phyloP scores from a whole-genome alignment of 1,140 invertebrate species.

The Calosoma granatense region DNA sequence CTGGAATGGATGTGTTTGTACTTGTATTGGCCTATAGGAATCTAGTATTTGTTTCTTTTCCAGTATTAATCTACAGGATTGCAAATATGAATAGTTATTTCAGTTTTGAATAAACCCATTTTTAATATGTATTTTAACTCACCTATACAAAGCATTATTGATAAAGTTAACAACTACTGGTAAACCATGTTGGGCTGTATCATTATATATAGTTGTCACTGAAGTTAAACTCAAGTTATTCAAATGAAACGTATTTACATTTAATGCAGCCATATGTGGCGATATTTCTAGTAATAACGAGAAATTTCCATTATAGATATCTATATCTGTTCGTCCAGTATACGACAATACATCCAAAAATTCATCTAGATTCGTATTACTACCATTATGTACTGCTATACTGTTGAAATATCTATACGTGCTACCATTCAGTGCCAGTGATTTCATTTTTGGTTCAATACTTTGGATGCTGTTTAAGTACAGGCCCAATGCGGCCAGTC shows the following conservation, averaged over 20 bases:
- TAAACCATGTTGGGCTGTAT: conserved; percentile 66
- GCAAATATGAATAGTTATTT: background rate
- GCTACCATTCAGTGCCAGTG: conserved; percentile 43
- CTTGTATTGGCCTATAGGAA: background rate
- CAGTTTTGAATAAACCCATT: background rate
- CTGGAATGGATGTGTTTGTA: conserved; percentile 54
- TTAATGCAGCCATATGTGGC: conserved; percentile 54
- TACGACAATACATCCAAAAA: conserved; percentile 32
- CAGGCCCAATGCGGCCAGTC: conserved; percentile 53
- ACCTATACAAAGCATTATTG: conserved; percentile 55
- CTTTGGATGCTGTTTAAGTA: conserved; percentile 56
- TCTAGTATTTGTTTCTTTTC: background rate
- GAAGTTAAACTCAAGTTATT: conserved; percentile 35
- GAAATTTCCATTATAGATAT: conserved; percentile 53
- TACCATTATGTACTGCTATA: conserved; percentile 38
- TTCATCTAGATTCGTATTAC: conserved; percentile 27
- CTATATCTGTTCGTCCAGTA: conserved; percentile 38
- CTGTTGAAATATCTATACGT: conserved; percentile 37
- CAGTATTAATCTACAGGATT: background rate
- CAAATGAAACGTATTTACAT: conserved; percentile 43
- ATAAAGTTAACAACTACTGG: conserved; percentile 66
- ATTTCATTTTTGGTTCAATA: conserved; percentile 49
- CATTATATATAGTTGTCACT: conserved; percentile 64
- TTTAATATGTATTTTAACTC: conserved; percentile 11
- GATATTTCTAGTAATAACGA: conserved; percentile 46